Evolutionary conservation across 1,140 invertebrate species (phyloP), one percentile per base, ranked within the genome.

Genomic region (Hirudo medicinalis): DNA sequence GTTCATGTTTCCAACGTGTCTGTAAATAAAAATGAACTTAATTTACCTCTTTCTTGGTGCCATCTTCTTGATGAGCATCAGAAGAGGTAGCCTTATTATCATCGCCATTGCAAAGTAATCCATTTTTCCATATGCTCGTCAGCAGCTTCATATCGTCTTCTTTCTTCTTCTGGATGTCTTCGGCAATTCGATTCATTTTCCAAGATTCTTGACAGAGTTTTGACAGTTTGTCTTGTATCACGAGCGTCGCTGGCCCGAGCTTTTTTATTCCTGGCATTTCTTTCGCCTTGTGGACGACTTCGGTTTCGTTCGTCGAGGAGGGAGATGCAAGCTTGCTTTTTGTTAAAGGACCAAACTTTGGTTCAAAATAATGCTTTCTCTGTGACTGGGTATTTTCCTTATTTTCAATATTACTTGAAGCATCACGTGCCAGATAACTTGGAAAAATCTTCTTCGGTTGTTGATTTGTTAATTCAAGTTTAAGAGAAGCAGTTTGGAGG

Each of bases 321-420:
- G 43, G 43, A 49, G 43, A 13, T 49, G 43, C 43, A 49, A 49
- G 43, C 13, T 17, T 49, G 57, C 29, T 63, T 22, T 11, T 20
- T 32, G 22, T 63, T n/a, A 32, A 63, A 63, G 57, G 29, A 63
- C 57, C 29, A 32, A 63, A 63, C 29, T 63, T 63, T 25, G 57
- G 57, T 25, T 25, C 57, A 1, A 63, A 13, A 11, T 63, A 63
- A 63, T 63, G 57, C 20, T 25, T 25, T 32, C 29, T 63, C 8
- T 63, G 22, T 63, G 57, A 32, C 57, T 22, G 22, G 15, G 20
- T 20, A 63, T 63, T 63, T 32, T 63, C 57, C 20, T 63, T 63
- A n/a, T 63, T 63, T 63, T 63, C 57, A 63, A 63, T 13, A 63
- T 63, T 63, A 22, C 19, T 63, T 15, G 57, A 25, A 63, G 22